Evolutionary conservation across 2,888 invertebrate genomes (phyloP).

Genomic region (Micoletzkya japonica): DNA sequence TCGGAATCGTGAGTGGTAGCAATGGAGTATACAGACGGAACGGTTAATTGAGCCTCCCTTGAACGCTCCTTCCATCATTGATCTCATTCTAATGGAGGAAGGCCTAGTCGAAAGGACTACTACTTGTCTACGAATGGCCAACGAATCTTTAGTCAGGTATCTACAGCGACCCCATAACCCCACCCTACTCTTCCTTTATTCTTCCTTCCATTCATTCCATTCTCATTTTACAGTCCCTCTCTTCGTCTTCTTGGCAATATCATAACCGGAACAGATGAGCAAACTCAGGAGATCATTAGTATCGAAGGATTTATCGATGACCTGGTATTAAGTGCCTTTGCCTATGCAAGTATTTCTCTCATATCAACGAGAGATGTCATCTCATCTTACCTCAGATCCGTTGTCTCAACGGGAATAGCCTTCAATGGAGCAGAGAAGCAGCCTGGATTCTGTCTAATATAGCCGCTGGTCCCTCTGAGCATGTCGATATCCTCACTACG

Average conservation of each 20-base stretch:
- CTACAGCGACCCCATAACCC: background rate
- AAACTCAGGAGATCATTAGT: background rate
- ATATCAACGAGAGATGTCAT: too few relatives aligned
- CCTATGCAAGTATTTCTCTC: too few relatives aligned
- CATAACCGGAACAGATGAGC: background rate
- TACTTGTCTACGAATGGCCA: background rate
- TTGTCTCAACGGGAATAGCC: too few relatives aligned
- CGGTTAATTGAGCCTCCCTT: too few relatives aligned
- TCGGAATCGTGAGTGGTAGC: background rate
- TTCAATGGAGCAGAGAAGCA: background rate
- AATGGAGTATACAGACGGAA: too few relatives aligned
- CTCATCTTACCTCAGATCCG: too few relatives aligned
- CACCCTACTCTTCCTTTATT: too few relatives aligned
- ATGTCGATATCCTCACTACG: background rate
- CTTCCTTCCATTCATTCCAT: background rate
- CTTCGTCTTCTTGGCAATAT: constrained; percentile 7
- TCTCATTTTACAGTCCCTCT: background rate
- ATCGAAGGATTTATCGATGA: background rate
- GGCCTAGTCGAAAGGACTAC: background rate
- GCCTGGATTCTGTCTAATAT: constrained; percentile 2
- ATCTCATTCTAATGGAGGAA: background rate
- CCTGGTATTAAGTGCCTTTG: background rate
- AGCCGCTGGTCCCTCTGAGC: constrained; percentile 3
- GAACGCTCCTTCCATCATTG: background rate
- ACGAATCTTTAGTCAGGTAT: background rate